Percentiles rank a stretch among this genome's conserved stretches.
These are phyloP conservation scores for Butorides virescens DNA, from an alignment of 2,113 vertebrate genomes.

Conservation along the genomic window DNA sequence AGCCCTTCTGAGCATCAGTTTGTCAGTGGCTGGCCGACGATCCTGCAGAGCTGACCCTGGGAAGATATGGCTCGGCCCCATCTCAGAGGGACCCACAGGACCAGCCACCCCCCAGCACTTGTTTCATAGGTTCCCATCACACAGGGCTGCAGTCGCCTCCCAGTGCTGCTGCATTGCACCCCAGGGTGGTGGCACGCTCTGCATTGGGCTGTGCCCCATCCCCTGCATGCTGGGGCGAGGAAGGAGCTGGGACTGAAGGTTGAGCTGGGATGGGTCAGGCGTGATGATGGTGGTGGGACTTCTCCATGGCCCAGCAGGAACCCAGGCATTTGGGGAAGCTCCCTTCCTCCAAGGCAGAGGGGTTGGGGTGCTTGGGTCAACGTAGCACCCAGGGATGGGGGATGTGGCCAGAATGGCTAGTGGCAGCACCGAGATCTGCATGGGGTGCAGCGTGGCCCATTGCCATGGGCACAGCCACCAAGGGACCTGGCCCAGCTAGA, in stretches of 20 bases:
- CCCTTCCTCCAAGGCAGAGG: background rate
- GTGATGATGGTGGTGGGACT: background rate
- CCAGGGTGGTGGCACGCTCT: background rate
- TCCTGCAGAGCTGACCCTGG: background rate
- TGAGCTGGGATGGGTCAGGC: background rate
- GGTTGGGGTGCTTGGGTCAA: background rate
- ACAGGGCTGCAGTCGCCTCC: background rate
- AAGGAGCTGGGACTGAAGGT: background rate
- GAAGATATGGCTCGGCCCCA: too few species aligned
- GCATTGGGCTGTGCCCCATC: background rate
- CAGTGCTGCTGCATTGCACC: background rate
- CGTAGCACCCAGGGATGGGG: background rate
- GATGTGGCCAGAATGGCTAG: background rate
- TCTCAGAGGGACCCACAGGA: background rate
- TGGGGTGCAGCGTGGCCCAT: accelerated
- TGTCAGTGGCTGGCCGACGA: background rate
- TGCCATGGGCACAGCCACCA: background rate
- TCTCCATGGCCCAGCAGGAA: background rate
- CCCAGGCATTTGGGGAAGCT: background rate
- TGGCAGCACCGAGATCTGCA: background rate
- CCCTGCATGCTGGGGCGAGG: accelerated
- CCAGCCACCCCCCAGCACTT: background rate
- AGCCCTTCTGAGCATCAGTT: background rate
- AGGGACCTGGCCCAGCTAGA: background rate
- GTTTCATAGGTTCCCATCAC: background rate